Evolutionary conservation across 23 tunicate genomes (phyloP).

Genomic region (Clavelina lepadiformis): DNA sequence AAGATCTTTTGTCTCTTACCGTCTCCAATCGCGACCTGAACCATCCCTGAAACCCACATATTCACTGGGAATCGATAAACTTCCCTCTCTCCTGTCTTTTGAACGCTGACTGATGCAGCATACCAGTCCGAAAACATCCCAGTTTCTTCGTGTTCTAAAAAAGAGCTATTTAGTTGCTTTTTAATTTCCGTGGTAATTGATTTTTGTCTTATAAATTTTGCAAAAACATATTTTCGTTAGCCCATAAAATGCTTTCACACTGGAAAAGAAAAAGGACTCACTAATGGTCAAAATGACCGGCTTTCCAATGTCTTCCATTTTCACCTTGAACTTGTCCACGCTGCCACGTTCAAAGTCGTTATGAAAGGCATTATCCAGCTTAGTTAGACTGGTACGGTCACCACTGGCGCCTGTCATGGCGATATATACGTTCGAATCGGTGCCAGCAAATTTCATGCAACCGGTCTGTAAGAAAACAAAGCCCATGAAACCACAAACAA

Average conservation of each 20-base stretch:
- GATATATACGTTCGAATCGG: conserved; percentile 80
- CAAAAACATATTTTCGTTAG: not conserved
- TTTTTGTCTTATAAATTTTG: not conserved
- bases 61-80: conserved; percentile 52
- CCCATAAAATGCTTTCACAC: not conserved
- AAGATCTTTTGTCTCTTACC: conserved; percentile 23
- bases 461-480: conserved; percentile 92
- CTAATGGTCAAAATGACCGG: conserved; percentile 63
- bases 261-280: conserved; percentile 1
- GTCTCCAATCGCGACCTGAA: conserved; percentile 36
- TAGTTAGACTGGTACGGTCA: conserved; percentile 38
- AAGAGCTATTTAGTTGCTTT: not conserved
- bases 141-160: conserved; percentile 57
- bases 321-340: conserved; percentile 69
- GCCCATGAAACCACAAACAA: too few species aligned
- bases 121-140: conserved; percentile 95
- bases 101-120: conserved; percentile 40
- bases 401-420: conserved; percentile 71
- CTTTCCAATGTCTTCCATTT: conserved; percentile 78
- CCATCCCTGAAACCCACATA: conserved; percentile 72
- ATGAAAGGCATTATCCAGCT: conserved; percentile 60
- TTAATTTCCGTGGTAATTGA: not conserved
- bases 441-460: conserved; percentile 81
- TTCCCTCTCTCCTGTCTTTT: conserved; percentile 42
- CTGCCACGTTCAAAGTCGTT: conserved; percentile 93